Conservation (phyloP, 2,888 invertebrate genomes). For the Unio delphinus region DNA sequence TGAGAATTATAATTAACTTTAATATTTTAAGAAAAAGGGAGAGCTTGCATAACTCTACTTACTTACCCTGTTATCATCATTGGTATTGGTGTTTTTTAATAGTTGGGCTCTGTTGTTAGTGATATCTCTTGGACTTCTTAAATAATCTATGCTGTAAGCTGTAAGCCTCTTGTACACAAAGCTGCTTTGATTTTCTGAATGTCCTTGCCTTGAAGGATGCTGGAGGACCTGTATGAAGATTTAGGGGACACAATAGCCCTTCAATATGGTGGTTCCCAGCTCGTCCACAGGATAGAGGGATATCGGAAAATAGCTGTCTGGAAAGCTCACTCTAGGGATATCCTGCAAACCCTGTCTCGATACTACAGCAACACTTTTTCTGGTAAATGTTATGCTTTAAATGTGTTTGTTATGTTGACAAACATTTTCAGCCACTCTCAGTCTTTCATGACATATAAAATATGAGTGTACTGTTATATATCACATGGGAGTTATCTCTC, state of each 20-base stretch:
- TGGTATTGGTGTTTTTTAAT: not conserved
- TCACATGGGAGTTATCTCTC: too few relatives aligned
- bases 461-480: not conserved
- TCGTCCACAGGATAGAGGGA: constrained; percentile 90
- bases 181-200: not conserved
- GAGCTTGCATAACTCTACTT: too few relatives aligned
- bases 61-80: not conserved
- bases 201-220: constrained; percentile 75
- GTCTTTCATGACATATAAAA: not conserved
- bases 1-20: too few relatives aligned
- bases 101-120: not conserved
- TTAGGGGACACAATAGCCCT: constrained; percentile 97
- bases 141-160: not conserved
- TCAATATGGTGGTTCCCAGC: constrained; percentile 98
- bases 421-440: not conserved
- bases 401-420: not conserved
- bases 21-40: too few relatives aligned
- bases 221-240: constrained; percentile 97
- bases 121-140: not conserved
- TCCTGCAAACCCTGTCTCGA: constrained; percentile 97
- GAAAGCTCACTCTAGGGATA: constrained; percentile 97
- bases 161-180: not conserved
- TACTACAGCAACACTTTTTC: constrained; percentile 97
- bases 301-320: constrained; percentile 81
- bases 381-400: constrained; percentile 64